phyloP scores from a whole-genome alignment of 2,797 vertebrate genomes.

The Argya squamiceps region DNA sequence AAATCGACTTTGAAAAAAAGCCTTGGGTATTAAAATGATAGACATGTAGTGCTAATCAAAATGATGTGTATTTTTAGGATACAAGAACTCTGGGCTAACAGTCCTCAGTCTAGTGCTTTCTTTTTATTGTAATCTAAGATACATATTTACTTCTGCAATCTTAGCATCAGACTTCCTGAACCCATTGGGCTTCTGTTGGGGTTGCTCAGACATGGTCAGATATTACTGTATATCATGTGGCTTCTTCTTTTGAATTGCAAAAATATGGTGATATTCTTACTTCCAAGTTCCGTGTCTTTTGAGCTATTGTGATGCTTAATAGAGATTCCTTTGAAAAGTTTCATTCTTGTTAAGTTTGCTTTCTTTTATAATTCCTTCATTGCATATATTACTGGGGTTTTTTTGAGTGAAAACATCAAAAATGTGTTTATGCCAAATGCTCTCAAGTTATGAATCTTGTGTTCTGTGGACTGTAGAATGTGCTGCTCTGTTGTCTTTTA shows the following conservation, averaged over 20 bases:
- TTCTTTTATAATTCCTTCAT: not conserved
- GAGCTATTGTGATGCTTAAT: not conserved
- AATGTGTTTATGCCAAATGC: not conserved
- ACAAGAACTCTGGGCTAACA: not conserved
- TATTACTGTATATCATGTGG: not conserved
- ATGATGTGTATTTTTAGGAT: not conserved
- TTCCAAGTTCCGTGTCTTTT: not conserved
- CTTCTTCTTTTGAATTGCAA: not conserved
- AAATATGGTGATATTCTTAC: not conserved
- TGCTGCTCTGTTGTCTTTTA: not conserved
- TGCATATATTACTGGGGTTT: not conserved
- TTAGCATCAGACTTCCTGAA: not conserved
- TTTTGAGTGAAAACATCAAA: not conserved
- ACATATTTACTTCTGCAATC: not conserved
- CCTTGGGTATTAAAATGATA: not conserved
- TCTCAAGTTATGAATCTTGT: not conserved
- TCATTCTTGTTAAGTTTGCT: not conserved
- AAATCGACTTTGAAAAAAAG: not conserved
- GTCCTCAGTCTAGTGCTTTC: not conserved
- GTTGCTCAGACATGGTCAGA: not conserved
- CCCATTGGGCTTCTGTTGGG: fast-evolving
- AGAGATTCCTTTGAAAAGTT: not conserved
- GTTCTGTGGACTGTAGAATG: not conserved
- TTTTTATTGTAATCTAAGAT: not conserved
- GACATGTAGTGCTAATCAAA: not conserved